These are phyloP conservation scores for Gambelia wislizenii DNA, from an alignment of 2,797 vertebrate genomes.

Conservation along the genomic window DNA sequence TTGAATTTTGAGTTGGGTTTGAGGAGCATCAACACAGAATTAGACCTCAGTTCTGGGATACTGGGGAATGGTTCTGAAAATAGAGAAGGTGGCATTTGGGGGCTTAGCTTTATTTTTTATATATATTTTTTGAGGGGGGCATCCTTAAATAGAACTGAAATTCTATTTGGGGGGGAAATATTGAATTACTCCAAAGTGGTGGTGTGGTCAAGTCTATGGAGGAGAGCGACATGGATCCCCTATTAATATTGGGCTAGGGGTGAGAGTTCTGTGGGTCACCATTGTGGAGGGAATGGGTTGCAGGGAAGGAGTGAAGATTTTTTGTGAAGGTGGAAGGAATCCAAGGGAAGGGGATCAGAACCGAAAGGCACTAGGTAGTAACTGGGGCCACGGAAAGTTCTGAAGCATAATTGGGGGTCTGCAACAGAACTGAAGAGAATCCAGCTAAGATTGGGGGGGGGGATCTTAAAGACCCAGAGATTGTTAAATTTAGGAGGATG, in stretches of 20 bases:
- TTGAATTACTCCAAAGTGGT: neutral
- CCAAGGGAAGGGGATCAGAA: neutral
- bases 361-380: neutral
- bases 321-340: neutral
- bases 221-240: neutral
- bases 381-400: accelerated
- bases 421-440: no score
- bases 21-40: no score
- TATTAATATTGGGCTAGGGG: neutral
- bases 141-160: neutral
- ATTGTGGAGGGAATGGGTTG: neutral
- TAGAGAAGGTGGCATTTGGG: neutral
- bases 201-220: no score
- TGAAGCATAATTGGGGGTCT: no score
- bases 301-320: no score
- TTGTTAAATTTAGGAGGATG: neutral
- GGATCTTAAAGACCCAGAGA: neutral
- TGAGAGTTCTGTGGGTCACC: neutral
- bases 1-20: neutral
- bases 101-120: neutral
- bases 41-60: no score
- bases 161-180: no score
- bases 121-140: neutral
- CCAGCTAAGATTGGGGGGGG: neutral
- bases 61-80: neutral